These are phyloP conservation scores for Bellardia pandia DNA, from an alignment of 2,888 invertebrate genomes.

Conservation along the genomic window DNA sequence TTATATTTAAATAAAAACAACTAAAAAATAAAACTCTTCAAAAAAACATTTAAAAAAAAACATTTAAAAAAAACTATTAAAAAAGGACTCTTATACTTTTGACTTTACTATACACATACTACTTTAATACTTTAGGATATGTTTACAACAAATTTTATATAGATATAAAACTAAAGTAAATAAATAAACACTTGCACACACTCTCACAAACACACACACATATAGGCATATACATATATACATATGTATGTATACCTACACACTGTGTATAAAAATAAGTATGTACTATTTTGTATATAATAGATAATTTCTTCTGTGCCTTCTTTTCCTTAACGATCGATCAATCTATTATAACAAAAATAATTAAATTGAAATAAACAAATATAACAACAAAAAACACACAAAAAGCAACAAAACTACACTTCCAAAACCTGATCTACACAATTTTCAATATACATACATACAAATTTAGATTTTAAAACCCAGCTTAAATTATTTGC, in stretches of 20 bases:
- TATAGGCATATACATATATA: neutral
- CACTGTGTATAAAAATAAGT: slow-evolving; percentile 15
- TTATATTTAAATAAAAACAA: slow-evolving; percentile 12
- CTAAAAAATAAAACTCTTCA: slow-evolving; percentile 62
- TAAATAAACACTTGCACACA: neutral
- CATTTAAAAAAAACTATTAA: slow-evolving; percentile 9
- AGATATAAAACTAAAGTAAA: slow-evolving; percentile 1
- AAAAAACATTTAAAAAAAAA: slow-evolving; percentile 71
- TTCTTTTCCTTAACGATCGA: slow-evolving; percentile 77
- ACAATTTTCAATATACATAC: slow-evolving; percentile 9
- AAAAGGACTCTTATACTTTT: slow-evolving; percentile 44
- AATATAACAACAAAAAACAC: slow-evolving; percentile 16
- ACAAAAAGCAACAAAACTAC: slow-evolving; percentile 11
- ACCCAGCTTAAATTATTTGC: neutral
- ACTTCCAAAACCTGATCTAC: slow-evolving; percentile 46
- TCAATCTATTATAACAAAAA: slow-evolving; percentile 58
- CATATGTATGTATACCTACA: neutral
- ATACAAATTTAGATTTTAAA: neutral
- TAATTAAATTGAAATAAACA: slow-evolving; percentile 2
- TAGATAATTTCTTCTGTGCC: slow-evolving; percentile 83
- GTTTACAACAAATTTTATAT: slow-evolving; percentile 61
- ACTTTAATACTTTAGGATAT: slow-evolving; percentile 53
- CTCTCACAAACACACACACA: neutral
- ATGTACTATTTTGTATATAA: slow-evolving; percentile 66
- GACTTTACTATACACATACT: slow-evolving; percentile 51